Percentiles rank a stretch among this genome's conserved stretches.
Evolutionary conservation across 2,797 vertebrate species (phyloP).

Genomic region (Xiphophorus birchmanni): DNA sequence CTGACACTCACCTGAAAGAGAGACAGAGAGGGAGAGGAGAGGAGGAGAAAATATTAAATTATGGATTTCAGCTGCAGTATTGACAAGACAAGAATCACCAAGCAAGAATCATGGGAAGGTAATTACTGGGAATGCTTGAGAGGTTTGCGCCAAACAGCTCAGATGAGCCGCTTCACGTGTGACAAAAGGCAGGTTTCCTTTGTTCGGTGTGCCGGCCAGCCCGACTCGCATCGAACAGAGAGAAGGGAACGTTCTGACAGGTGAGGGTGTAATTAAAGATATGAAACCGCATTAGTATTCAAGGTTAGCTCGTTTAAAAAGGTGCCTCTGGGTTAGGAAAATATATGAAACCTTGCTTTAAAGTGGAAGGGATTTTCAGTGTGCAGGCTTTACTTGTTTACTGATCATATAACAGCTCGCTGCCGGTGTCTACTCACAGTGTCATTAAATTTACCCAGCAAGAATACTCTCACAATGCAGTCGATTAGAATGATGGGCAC

Average conservation of each 20-base stretch:
- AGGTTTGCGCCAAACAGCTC: constrained; percentile 29
- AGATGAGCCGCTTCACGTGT: constrained; percentile 23
- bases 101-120: constrained; percentile 55
- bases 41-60: constrained; percentile 53
- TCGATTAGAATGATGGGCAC: neutral
- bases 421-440: neutral
- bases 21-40: constrained; percentile 25
- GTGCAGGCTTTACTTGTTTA: neutral
- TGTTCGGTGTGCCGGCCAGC: constrained; percentile 12
- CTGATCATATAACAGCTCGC: neutral
- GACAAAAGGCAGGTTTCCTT: constrained; percentile 20
- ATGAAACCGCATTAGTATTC: constrained; percentile 19
- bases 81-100: constrained; percentile 62
- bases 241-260: constrained; percentile 36
- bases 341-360: constrained; percentile 1
- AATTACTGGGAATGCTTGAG: constrained; percentile 64
- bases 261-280: constrained; percentile 35
- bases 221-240: constrained; percentile 1
- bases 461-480: neutral
- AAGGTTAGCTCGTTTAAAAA: constrained; percentile 10
- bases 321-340: constrained; percentile 11
- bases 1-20: constrained; percentile 81
- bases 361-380: neutral
- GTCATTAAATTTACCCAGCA: neutral
- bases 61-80: constrained; percentile 60